phyloP scores from a whole-genome alignment of 1,140 invertebrate genomes.

The Drosophila watanabei region DNA sequence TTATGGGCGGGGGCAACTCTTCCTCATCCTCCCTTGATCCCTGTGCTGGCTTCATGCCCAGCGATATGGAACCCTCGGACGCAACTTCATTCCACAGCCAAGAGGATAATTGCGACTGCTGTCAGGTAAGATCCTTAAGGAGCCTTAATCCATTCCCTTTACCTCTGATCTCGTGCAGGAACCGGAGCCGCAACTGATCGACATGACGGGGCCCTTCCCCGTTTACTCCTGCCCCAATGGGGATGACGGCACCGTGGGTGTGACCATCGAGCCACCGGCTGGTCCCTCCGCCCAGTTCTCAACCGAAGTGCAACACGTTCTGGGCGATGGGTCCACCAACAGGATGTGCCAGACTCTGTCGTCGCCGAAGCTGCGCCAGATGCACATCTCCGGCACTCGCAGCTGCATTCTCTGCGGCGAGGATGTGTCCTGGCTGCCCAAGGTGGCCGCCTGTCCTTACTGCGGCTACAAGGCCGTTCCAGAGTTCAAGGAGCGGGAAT shows the following conservation, averaged over 20 bases:
- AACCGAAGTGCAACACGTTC: background rate
- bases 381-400: constrained; percentile 29
- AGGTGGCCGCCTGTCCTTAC: constrained; percentile 70
- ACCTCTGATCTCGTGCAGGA: background rate
- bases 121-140: background rate
- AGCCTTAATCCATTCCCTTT: too few species aligned
- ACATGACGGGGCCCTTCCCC: constrained; percentile 62
- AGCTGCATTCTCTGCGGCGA: constrained; percentile 66
- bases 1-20: constrained; percentile 2
- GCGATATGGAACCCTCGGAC: constrained; percentile 3
- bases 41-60: constrained; percentile 42
- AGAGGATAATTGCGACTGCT: background rate
- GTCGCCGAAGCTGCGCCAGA: constrained; percentile 49
- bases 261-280: constrained; percentile 14
- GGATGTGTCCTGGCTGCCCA: constrained; percentile 75
- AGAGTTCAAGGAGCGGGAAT: constrained; percentile 56
- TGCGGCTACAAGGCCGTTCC: constrained; percentile 78
- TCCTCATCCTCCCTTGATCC: constrained; percentile 46
- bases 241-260: constrained; percentile 3
- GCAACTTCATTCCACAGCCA: too few species aligned
- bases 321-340: constrained; percentile 50
- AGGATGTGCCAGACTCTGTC: constrained; percentile 20
- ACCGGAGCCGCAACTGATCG: constrained; percentile 17
- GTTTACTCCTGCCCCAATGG: constrained; percentile 19
- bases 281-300: constrained; percentile 49